Evolutionary conservation across 1,140 invertebrate species (phyloP).

Genomic region (Drosophila parabipectinata): DNA sequence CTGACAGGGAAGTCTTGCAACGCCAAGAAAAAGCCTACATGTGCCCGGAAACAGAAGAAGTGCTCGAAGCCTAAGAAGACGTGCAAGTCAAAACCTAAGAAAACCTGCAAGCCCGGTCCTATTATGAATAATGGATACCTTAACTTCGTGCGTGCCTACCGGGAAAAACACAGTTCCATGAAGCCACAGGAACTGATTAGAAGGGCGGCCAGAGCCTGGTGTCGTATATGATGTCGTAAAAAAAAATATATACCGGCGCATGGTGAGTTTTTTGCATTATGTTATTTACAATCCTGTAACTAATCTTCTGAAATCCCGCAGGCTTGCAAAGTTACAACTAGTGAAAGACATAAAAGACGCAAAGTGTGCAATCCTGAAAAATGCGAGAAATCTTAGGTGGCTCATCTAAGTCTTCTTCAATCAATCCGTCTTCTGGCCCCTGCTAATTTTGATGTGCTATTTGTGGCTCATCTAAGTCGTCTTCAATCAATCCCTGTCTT

Average conservation of each 20-base stretch:
- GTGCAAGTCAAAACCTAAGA: too few relatives aligned
- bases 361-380: too few relatives aligned
- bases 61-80: background rate
- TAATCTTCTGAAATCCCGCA: background rate
- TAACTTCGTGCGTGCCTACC: conserved; percentile 26
- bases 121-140: conserved; percentile 25
- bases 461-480: too few relatives aligned
- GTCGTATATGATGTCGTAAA: background rate
- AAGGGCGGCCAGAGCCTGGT: conserved; percentile 33
- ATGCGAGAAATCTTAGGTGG: too few relatives aligned
- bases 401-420: too few relatives aligned
- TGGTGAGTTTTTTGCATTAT: conserved; percentile 1
- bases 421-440: too few relatives aligned
- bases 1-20: background rate
- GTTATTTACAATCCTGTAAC: too few relatives aligned
- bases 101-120: conserved; percentile 7
- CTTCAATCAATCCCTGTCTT: too few relatives aligned
- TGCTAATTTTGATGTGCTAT: too few relatives aligned
- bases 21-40: background rate
- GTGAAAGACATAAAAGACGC: too few relatives aligned
- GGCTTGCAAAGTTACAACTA: too few relatives aligned
- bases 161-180: conserved; percentile 14
- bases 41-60: background rate
- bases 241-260: conserved; percentile 16
- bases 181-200: conserved; percentile 16